These are phyloP conservation scores for Ophioderma brevispina DNA, from an alignment of 35 echinoderm and acorn worm genomes.

Conservation along the genomic window DNA sequence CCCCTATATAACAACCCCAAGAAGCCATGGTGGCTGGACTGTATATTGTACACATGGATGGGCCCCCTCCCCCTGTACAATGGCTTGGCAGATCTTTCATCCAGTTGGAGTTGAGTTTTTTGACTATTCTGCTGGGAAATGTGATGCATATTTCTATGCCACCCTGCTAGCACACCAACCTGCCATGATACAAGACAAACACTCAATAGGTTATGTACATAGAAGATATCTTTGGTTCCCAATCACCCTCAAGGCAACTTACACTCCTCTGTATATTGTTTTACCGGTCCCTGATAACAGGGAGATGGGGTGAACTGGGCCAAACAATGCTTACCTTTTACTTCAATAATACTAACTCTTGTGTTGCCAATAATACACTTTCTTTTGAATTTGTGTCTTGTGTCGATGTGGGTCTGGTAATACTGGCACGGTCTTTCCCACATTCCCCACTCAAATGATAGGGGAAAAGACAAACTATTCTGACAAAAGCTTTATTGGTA, in stretches of 20 bases:
- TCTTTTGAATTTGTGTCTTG: too few relatives aligned
- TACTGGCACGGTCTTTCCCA: too few relatives aligned
- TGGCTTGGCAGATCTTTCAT: conserved; percentile 92
- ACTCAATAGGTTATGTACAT: background rate
- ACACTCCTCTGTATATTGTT: background rate
- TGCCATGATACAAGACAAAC: conserved; percentile 47
- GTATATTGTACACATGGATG: conserved; percentile 96
- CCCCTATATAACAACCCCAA: conserved; percentile 92
- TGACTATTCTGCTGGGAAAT: conserved; percentile 98
- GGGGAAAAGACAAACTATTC: too few relatives aligned
- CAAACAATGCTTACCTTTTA: too few relatives aligned
- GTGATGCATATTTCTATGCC: conserved; percentile 99
- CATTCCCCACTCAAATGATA: too few relatives aligned
- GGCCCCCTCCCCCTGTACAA: conserved; percentile 95
- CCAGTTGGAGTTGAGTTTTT: conserved; percentile 94
- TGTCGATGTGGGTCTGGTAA: too few relatives aligned
- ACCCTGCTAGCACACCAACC: conserved; percentile 98
- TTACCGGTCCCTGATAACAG: too few relatives aligned
- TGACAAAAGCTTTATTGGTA: too few relatives aligned
- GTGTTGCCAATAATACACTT: too few relatives aligned
- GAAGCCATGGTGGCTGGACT: conserved; percentile 76
- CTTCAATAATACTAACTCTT: too few relatives aligned
- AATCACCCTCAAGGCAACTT: background rate
- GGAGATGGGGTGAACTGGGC: too few relatives aligned
- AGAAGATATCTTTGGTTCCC: background rate